Percentiles rank a stretch among this genome's conserved stretches.
These are phyloP conservation scores for Macrosoma leucophasiata DNA, from an alignment of 2,888 invertebrate species.

Conservation along the genomic window DNA sequence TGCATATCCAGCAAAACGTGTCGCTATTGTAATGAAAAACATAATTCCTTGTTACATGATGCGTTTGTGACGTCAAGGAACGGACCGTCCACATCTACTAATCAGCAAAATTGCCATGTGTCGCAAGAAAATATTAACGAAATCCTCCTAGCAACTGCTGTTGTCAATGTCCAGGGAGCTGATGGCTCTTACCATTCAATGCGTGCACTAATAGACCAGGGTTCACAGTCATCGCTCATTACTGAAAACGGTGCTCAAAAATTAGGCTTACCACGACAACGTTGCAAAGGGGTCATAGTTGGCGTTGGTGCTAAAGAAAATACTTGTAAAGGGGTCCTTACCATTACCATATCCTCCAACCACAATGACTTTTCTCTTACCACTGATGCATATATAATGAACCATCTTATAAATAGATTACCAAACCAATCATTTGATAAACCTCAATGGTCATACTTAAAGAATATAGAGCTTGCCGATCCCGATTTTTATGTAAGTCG, in stretches of 20 bases:
- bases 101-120: neutral
- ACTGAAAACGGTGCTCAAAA: constrained; percentile 17
- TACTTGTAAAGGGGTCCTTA: constrained; percentile 16
- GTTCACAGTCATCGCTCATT: constrained; percentile 17
- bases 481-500: constrained; percentile 14
- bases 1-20: neutral
- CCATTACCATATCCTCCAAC: constrained; percentile 8
- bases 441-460: constrained; percentile 10
- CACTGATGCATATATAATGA: constrained; percentile 13
- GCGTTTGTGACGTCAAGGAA: too few species aligned
- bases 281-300: constrained; percentile 10
- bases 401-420: constrained; percentile 12
- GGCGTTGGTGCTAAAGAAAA: constrained; percentile 17
- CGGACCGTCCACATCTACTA: neutral
- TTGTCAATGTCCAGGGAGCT: constrained; percentile 8
- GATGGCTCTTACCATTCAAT: constrained; percentile 10
- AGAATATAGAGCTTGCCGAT: constrained; percentile 11
- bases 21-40: neutral
- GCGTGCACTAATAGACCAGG: constrained; percentile 16
- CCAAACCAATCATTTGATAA: constrained; percentile 10
- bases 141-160: constrained; percentile 12
- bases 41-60: neutral
- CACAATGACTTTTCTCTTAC: constrained; percentile 8
- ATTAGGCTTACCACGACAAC: constrained; percentile 2
- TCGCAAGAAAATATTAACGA: neutral